These are phyloP conservation scores for Lasioglossum vierecki DNA, from an alignment of 2,888 invertebrate species.

Conservation along the genomic window DNA sequence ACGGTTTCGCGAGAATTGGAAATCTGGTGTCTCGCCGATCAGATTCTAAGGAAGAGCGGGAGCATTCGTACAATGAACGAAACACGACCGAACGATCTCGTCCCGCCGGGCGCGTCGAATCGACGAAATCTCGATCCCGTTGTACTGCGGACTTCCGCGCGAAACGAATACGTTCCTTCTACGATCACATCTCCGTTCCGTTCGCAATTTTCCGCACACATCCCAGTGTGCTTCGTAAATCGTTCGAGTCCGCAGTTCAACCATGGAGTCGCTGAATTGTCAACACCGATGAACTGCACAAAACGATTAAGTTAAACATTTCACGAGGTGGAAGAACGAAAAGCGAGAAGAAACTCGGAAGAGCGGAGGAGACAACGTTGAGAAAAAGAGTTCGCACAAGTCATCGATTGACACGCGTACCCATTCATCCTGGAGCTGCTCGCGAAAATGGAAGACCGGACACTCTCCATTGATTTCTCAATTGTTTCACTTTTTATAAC, in stretches of 20 bases:
- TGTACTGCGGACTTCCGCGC: not conserved
- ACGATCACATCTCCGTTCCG: not conserved
- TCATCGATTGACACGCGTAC: slow-evolving; percentile 25
- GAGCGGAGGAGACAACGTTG: not conserved
- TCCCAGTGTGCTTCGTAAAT: not conserved
- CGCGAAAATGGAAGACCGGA: not conserved
- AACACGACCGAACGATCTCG: slow-evolving; percentile 6
- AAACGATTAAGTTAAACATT: slow-evolving; percentile 46
- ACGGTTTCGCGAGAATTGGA: slow-evolving; percentile 3
- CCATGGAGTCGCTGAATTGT: slow-evolving; percentile 17
- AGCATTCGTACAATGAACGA: too few relatives aligned
- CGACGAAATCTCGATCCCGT: slow-evolving; percentile 16
- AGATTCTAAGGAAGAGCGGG: not conserved
- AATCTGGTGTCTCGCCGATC: not conserved
- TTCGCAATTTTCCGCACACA: not conserved
- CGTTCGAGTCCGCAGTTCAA: not conserved
- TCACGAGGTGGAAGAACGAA: not conserved
- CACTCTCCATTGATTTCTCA: not conserved
- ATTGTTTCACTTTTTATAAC: not conserved
- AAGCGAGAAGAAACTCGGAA: not conserved
- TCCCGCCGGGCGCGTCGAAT: slow-evolving; percentile 7
- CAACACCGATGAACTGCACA: slow-evolving; percentile 49
- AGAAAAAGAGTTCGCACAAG: slow-evolving; percentile 9
- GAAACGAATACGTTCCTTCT: not conserved
- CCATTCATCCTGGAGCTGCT: slow-evolving; percentile 33